Evolutionary conservation across 1,140 invertebrate species (phyloP), one percentile per base, ranked within the genome.

Genomic region (Drosophila athabasca): DNA sequence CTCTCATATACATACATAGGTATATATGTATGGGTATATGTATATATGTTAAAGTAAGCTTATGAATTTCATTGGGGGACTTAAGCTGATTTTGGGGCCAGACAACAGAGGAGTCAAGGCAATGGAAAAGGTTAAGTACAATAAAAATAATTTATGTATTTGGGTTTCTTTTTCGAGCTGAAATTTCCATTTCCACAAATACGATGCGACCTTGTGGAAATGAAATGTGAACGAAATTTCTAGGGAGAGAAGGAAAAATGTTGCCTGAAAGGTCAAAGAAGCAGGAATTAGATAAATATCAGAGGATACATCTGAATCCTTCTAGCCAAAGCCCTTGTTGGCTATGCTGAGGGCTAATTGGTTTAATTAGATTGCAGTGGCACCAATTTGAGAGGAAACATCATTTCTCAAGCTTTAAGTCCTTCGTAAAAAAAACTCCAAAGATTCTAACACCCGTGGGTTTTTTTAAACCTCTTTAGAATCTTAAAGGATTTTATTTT

Each of bases 91-190:
- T 69, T 69, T 51, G 65, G 66, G 66, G 45, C 50, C 35, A 69
- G 44, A 57, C 51, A 69, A 39, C 22, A 26, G 22, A 19, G 11
- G 35, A 69, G 66, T 68, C 64, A 57, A 69, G 66, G 66, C 66
- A 69, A 26, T 41, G 44, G 58, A 69, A 69, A 69, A 69, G 66
- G 66, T 69, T 69, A 69, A 69, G 66, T 69, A 69, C 66, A 69
- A 69, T 58, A 68, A 69, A 69, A 69, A 69, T 69, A 69, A 69
- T 69, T 69, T 69, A 69, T 69, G 64, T 58, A 69, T 69, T 69
- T 69, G 66, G 64, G 66, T 11, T 44, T 50, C 66, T 69, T 69
- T 69, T 13, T 57, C 26, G 45, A 35, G 45, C 66, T 35, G 51
- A 69, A 69, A 69, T 65, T 69, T 69, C 51, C 46, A 68, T 57